Conservation (phyloP, 2,113 vertebrate species). For the Ptychochromis oligacanthus region DNA sequence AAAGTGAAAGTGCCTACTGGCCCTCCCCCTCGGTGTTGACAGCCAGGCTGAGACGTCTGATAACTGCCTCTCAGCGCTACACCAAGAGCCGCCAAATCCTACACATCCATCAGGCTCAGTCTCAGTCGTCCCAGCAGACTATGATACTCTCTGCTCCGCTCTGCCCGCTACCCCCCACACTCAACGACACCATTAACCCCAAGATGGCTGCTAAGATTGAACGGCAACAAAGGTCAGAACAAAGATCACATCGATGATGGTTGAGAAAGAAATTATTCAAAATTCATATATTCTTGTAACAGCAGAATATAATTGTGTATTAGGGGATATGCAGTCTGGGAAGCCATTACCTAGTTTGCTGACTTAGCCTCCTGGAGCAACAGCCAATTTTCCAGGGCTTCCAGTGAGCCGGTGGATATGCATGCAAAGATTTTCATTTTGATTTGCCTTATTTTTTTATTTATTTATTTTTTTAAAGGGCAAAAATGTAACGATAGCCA, state of each 20-base stretch:
- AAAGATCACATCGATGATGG: neutral
- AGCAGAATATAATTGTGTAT: neutral
- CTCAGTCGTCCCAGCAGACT: slow-evolving; percentile 69
- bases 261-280: neutral
- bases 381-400: neutral
- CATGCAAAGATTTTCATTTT: neutral
- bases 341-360: neutral
- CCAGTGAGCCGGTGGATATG: neutral
- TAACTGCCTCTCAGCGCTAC: slow-evolving; percentile 95
- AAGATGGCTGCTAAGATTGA: slow-evolving; percentile 98
- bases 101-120: slow-evolving; percentile 87
- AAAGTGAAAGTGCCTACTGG: slow-evolving; percentile 90
- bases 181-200: slow-evolving; percentile 89
- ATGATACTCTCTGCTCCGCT: slow-evolving; percentile 82
- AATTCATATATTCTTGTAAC: neutral
- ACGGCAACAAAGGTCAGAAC: slow-evolving; percentile 91
- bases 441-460: too few species aligned
- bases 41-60: slow-evolving; percentile 92
- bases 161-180: slow-evolving; percentile 82
- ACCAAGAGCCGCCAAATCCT: slow-evolving; percentile 94
- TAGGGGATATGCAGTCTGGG: neutral
- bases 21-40: slow-evolving; percentile 94
- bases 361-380: neutral
- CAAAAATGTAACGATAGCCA: rapidly evolving
- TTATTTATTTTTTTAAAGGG: too few species aligned